A percentile compares a stretch with the other conserved stretches of the same genome.
Evolutionary conservation across 2,797 vertebrate species (phyloP).

Genomic region (Lophotriccus pileatus): DNA sequence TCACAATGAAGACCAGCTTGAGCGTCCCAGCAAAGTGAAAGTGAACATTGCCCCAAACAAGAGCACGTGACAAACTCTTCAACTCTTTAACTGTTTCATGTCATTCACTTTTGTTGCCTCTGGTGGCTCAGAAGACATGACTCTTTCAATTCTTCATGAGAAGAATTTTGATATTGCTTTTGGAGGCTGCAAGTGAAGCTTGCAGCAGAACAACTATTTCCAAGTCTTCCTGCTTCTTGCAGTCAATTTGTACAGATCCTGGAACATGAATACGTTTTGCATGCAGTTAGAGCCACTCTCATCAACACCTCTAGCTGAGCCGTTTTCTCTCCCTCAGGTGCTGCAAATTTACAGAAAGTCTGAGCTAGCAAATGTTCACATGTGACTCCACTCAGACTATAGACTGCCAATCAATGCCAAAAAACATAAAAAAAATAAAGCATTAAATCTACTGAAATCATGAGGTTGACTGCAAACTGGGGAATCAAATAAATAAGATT

Average conservation of each 20-base stretch:
- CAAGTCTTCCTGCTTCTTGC: not conserved
- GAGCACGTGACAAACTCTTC: not conserved
- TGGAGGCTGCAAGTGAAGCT: not conserved
- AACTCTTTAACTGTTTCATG: constrained; percentile 14
- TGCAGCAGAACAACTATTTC: not conserved
- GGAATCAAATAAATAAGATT: not conserved
- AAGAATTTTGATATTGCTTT: not conserved
- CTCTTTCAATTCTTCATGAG: not conserved
- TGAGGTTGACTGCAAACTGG: not conserved
- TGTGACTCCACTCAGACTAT: not conserved
- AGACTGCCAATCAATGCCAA: not conserved
- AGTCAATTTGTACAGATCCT: not conserved
- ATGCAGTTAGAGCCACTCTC: fast-evolving
- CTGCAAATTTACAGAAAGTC: not conserved
- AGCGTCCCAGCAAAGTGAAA: not conserved
- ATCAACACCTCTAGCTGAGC: not conserved
- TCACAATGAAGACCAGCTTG: not conserved
- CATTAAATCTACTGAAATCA: not conserved
- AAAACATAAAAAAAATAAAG: not conserved
- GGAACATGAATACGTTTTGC: not conserved
- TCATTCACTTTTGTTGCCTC: not conserved
- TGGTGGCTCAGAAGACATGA: not conserved
- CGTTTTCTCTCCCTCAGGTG: not conserved
- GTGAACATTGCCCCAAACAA: not conserved
- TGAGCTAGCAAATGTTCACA: not conserved